Evolutionary conservation across 2,888 invertebrate genomes (phyloP), one percentile per base, ranked within the genome.

Genomic region (Blera fallax): DNA sequence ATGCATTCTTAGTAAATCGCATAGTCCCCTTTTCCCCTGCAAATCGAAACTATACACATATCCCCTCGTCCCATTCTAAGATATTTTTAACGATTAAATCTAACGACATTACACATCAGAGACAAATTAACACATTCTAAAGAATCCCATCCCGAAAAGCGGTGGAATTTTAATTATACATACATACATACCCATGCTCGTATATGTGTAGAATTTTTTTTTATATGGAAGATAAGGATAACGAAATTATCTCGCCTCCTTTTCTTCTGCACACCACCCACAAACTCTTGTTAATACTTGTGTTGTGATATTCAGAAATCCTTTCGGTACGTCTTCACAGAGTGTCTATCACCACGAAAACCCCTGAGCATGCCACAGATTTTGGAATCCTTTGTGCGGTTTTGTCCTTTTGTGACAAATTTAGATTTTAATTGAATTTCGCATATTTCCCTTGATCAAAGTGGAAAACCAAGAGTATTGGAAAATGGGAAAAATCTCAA

Each of bases 341-440:
- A 43, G 56, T 45, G 72, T 72, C 64, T 70, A 72, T 72, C 54
- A 48, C 45, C 80, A 85, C 70, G 60, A 62, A 72, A 85, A 81
- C 81, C 85, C 81, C 65, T 60, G 72, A 85, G 72, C 72, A 85
- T 85, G 54, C 85, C 85, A 77, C 85, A 81, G 81, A 85, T 81
- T 84, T 81, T 72, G 76, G 60, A 81, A 72, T 85, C 85, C 85
- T 85, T 81, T 85, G 81, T 81, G 85, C 54, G 85, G 85, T 85
- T 85, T 81, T 65, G 85, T 60, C 80, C 85, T 80, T 85, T 85
- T 85, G 85, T 85, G 85, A 85, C 85, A 85, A 85, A 85, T 85
- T 85, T 85, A 85, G 85, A 85, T 85, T 85, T 85, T 85, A 85
- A 85, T 85, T 85, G 81, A 85, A 85, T 85, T 81, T 85, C 81